Base-by-base conservation (phyloP, 2,113 vertebrate genomes). In the Rattus rattus region DNA sequence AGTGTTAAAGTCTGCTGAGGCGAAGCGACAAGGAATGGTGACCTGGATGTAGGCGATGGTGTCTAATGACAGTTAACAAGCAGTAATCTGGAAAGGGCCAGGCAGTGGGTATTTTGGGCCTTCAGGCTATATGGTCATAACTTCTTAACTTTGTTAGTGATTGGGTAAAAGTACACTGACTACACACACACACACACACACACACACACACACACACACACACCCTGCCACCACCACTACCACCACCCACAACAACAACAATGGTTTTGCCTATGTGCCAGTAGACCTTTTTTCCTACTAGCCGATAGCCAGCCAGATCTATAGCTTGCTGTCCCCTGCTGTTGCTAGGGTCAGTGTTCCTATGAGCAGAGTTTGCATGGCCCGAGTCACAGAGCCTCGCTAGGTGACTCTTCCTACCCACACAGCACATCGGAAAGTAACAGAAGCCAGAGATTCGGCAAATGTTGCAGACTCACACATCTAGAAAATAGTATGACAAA, bases 251-350 rank as follows among this genome's bases (percentile, higher is more conserved):
- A 6, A 1, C 61, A 61, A 6, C 59, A 61, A 61, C 59, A 61
- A 20, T 88, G 24, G 14, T 12, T 0, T 0, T 86, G 59, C 19
- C 52, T n/a, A 0, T 76, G 26, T 92, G 43, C 56, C 52, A 54
- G 2, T 95, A 86, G 88, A 93, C 47, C 76, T 97, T 95, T 91
- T 91, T 69, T 81, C 67, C 91, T 13, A 56, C 19, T 91, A 80
- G 5, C 33, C 28, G 33, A 33, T 7, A 17, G 56, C 0, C 1
- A 14, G 26, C 93, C 4, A 0, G 30, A 67, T 11, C 59, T n/a
- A 0, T 28, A 61, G 22, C 39, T 56, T 39, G n/a, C 52, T 1
- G 0, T 7, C 14, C 30, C 47, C 77, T 17, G 67, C 47, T 47
- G 7, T 47, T 47, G n/a, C 16, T 1, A 10, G 13, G 2, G n/a